A percentile compares a stretch with the other conserved stretches of the same genome.
Conservation (phyloP, 2,888 invertebrate genomes). For the Sylvicola cinctus region DNA sequence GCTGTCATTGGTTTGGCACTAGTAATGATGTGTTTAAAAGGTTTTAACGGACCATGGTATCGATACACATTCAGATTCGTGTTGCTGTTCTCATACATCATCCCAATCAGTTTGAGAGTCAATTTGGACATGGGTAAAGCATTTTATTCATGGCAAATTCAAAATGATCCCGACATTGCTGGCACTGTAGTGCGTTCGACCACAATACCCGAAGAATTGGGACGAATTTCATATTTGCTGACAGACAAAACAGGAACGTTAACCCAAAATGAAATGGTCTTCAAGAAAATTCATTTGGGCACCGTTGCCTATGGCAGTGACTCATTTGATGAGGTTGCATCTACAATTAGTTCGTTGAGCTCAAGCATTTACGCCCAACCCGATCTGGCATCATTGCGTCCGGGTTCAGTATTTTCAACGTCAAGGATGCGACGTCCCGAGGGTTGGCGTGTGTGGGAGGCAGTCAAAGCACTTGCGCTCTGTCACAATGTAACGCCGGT, state of each 20-base stretch:
- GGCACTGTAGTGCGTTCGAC: slow-evolving; percentile 84
- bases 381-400: slow-evolving; percentile 6
- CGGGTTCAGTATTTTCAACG: slow-evolving; percentile 8
- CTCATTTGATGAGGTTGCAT: slow-evolving; percentile 23
- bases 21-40: slow-evolving; percentile 91
- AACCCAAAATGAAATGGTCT: slow-evolving; percentile 97
- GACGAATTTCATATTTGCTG: slow-evolving; percentile 86
- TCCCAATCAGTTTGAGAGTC: slow-evolving; percentile 93
- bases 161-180: slow-evolving; percentile 76
- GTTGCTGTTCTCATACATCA: slow-evolving; percentile 94
- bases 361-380: slow-evolving; percentile 11
- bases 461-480: slow-evolving; percentile 82
- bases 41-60: slow-evolving; percentile 92
- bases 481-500: slow-evolving; percentile 99
- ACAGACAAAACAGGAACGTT: slow-evolving; percentile 97
- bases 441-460: slow-evolving; percentile 62
- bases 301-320: slow-evolving; percentile 74
- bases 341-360: slow-evolving; percentile 19
- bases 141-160: slow-evolving; percentile 93
- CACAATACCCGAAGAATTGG: slow-evolving; percentile 96
- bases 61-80: slow-evolving; percentile 88
- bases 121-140: slow-evolving; percentile 98
- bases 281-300: slow-evolving; percentile 86
- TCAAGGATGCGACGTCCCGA: slow-evolving; percentile 40
- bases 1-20: slow-evolving; percentile 79